Conservation (phyloP, 2,888 invertebrate species). For the Crepidodera aurea region DNA sequence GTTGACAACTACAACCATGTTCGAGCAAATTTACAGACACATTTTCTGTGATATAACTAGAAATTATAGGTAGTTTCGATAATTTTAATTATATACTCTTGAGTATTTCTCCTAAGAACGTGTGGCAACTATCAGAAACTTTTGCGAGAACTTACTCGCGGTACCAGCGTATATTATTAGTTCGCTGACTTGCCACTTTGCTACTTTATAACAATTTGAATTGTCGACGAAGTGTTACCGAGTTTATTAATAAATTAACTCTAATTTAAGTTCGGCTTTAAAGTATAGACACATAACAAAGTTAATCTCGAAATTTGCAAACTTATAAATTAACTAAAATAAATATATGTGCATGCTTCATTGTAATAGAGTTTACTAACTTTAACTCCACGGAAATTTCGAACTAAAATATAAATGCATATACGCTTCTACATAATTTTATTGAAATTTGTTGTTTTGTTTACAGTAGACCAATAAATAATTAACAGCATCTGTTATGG, state of each 20-base stretch:
- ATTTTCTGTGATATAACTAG: no score
- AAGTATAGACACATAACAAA: not conserved
- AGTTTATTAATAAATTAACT: conserved; percentile 21
- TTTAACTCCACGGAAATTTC: not conserved
- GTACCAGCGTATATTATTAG: not conserved
- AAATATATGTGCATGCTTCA: not conserved
- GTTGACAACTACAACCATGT: no score
- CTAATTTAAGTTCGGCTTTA: not conserved
- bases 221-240: not conserved
- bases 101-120: no score
- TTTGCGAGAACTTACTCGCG: not conserved
- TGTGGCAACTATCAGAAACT: not conserved
- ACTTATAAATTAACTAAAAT: conserved; percentile 2
- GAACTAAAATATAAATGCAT: not conserved
- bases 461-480: no score
- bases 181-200: not conserved
- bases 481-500: no score
- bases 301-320: conserved; percentile 2
- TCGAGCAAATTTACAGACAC: no score
- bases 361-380: not conserved
- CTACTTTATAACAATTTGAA: conserved; percentile 10
- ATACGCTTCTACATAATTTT: no score
- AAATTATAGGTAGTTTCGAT: no score
- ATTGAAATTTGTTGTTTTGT: no score
- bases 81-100: no score